A percentile compares a stretch with the other conserved stretches of the same genome.
These are phyloP conservation scores for Trissonchulus latispiculum DNA, from an alignment of 2,888 invertebrate species.

Conservation along the genomic window DNA sequence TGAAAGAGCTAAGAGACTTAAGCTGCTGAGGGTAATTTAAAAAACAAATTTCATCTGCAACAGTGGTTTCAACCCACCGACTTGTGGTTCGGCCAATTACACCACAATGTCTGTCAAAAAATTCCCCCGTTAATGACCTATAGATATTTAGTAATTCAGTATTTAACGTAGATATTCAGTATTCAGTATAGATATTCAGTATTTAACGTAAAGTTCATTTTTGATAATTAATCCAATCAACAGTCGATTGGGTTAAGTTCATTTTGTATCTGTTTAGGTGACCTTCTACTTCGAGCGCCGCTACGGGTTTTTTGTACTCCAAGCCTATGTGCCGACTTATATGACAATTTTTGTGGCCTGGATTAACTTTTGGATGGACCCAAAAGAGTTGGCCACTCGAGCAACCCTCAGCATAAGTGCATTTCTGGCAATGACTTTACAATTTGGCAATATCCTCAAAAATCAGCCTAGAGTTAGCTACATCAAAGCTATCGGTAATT, in stretches of 20 bases:
- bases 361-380: conserved; percentile 26
- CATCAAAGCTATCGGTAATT: conserved; percentile 19
- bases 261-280: neutral
- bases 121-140: too few relatives aligned
- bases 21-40: too few relatives aligned
- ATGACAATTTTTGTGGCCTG: conserved; percentile 26
- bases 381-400: conserved; percentile 16
- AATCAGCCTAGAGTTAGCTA: conserved; percentile 26
- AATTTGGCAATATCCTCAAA: conserved; percentile 26
- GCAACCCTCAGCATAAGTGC: conserved; percentile 23
- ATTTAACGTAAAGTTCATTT: too few relatives aligned
- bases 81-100: too few relatives aligned
- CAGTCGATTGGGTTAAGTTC: neutral
- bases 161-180: too few relatives aligned
- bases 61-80: too few relatives aligned
- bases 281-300: conserved; percentile 18
- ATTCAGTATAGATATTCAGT: too few relatives aligned
- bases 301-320: conserved; percentile 20
- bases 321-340: conserved; percentile 25
- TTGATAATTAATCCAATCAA: too few relatives aligned
- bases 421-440: conserved; percentile 25
- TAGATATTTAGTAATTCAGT: too few relatives aligned
- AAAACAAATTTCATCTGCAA: too few relatives aligned
- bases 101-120: too few relatives aligned
- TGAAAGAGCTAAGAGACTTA: too few relatives aligned